A percentile compares a stretch with the other conserved stretches of the same genome.
Conservation (phyloP, 1,140 invertebrate genomes). For the Subanguina moxae region DNA sequence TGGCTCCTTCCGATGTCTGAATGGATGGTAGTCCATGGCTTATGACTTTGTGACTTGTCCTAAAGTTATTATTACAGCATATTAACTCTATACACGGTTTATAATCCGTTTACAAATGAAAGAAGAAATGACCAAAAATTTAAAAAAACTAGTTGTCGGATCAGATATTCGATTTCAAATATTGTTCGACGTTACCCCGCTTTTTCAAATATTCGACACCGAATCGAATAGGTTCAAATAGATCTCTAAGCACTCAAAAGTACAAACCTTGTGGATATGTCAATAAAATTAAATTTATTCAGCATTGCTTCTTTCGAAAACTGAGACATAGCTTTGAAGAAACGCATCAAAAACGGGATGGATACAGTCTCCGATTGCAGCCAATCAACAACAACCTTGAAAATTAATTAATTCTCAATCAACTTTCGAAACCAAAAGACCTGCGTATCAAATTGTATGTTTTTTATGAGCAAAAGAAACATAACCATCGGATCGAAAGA, state of each 20-base stretch:
- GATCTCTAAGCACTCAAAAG: neutral
- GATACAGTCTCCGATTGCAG: conserved; percentile 14
- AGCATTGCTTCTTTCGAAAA: conserved; percentile 6
- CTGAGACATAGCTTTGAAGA: conserved; percentile 7
- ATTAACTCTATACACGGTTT: neutral
- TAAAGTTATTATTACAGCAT: neutral
- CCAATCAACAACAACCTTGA: conserved; percentile 19
- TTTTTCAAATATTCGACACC: too few species aligned
- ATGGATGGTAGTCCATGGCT: neutral
- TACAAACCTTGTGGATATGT: neutral
- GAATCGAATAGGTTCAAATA: too few species aligned
- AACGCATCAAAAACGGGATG: conserved; percentile 7
- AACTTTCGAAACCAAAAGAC: neutral
- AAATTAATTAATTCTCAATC: neutral
- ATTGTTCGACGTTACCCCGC: too few species aligned
- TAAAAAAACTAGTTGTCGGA: too few species aligned
- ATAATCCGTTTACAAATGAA: too few species aligned
- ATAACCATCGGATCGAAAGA: neutral
- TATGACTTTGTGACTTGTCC: neutral
- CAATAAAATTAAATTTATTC: neutral
- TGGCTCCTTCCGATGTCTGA: neutral
- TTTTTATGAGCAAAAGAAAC: conserved; percentile 5
- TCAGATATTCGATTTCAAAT: too few species aligned
- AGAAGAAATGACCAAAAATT: too few species aligned
- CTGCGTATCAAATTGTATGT: conserved; percentile 8